phyloP scores from a whole-genome alignment of 2,797 vertebrate species.

The Cryptoprocta ferox region DNA sequence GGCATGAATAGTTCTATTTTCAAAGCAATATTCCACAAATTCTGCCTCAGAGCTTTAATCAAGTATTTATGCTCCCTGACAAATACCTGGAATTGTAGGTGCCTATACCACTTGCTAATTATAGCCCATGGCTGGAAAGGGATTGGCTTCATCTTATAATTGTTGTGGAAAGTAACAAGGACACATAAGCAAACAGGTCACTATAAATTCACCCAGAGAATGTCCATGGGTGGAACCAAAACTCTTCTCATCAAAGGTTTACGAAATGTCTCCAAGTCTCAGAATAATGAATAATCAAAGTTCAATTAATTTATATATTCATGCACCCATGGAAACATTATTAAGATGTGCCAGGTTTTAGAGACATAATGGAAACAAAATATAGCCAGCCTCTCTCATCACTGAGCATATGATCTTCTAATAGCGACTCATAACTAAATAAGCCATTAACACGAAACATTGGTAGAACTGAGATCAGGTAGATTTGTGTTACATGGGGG shows the following conservation, averaged over 20 bases:
- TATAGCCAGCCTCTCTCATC: background rate
- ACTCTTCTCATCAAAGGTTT: background rate
- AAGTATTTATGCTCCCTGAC: background rate
- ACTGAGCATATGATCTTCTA: background rate
- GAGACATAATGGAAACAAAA: slow-evolving; percentile 15
- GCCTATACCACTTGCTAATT: background rate
- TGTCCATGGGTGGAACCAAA: background rate
- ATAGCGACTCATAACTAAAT: background rate
- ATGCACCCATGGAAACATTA: background rate
- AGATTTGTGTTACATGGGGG: background rate
- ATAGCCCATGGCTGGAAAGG: background rate
- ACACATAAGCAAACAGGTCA: background rate
- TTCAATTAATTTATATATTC: slow-evolving; percentile 1
- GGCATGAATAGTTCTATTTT: background rate
- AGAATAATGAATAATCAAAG: background rate
- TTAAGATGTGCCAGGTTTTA: background rate
- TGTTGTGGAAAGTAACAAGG: background rate
- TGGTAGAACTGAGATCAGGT: background rate
- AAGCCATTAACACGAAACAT: background rate
- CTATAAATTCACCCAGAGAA: background rate
- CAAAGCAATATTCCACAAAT: background rate
- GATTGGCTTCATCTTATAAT: background rate
- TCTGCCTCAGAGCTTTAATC: background rate
- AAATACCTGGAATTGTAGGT: background rate
- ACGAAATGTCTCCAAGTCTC: background rate